phyloP scores from a whole-genome alignment of 2,113 vertebrate species.

The Brevimyrus niger region DNA sequence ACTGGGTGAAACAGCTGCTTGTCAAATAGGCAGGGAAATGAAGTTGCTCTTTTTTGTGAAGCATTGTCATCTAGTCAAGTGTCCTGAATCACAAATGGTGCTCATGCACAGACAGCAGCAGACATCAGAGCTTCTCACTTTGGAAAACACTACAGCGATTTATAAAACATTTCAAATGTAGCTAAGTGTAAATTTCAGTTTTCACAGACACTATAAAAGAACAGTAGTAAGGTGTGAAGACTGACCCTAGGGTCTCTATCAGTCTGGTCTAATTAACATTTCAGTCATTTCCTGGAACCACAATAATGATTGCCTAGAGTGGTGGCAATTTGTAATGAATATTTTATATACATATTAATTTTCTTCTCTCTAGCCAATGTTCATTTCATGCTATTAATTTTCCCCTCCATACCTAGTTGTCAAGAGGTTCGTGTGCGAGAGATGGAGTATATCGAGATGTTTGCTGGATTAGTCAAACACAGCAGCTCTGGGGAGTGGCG shows the following conservation, averaged over 20 bases:
- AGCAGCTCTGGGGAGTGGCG: neutral
- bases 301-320: neutral
- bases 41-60: neutral
- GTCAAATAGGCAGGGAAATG: neutral
- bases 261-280: neutral
- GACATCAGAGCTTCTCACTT: neutral
- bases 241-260: neutral
- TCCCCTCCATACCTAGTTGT: neutral
- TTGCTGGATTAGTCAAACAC: neutral
- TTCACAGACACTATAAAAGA: neutral
- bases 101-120: neutral
- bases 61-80: neutral
- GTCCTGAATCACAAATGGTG: neutral
- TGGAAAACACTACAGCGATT: neutral
- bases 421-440: neutral
- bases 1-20: neutral
- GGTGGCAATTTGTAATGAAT: neutral
- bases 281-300: neutral
- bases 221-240: neutral
- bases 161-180: neutral
- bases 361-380: neutral
- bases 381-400: neutral
- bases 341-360: neutral
- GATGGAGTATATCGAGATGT: neutral
- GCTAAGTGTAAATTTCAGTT: neutral